Conservation (phyloP, 2,888 invertebrate genomes). For the Mellilla xanthometata region DNA sequence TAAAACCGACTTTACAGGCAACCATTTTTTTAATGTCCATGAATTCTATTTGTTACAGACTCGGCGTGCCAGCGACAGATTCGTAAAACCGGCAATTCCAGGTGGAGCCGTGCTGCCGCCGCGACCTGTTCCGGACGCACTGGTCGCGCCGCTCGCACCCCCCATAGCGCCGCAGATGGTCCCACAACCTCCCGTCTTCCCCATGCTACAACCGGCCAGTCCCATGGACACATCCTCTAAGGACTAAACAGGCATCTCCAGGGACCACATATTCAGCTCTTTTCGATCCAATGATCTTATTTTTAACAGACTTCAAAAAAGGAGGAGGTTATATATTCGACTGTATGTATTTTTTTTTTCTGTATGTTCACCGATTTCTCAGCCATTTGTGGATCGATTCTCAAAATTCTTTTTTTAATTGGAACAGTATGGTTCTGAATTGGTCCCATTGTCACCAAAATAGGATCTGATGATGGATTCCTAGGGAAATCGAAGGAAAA, state of each 20-base stretch:
- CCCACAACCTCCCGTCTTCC: conserved; percentile 22
- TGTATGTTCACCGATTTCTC: too few species aligned
- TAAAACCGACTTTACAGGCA: too few species aligned
- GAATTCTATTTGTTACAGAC: conserved; percentile 68
- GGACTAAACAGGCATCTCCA: conserved; percentile 59
- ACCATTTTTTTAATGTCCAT: too few species aligned
- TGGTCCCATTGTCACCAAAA: too few species aligned
- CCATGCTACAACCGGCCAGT: conserved; percentile 79
- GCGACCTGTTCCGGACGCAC: conserved; percentile 22
- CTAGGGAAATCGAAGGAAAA: too few species aligned
- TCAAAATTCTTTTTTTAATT: too few species aligned
- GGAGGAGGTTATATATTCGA: too few species aligned
- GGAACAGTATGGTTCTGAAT: too few species aligned
- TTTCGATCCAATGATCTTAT: background rate
- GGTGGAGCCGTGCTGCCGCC: conserved; percentile 60
- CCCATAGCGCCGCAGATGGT: conserved; percentile 28
- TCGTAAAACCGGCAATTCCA: conserved; percentile 93
- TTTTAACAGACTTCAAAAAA: too few species aligned
- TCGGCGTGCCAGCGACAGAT: conserved; percentile 89
- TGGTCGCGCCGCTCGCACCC: conserved; percentile 33
- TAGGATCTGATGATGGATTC: too few species aligned
- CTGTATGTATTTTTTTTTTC: too few species aligned
- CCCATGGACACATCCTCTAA: conserved; percentile 89
- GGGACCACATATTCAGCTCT: conserved; percentile 17
- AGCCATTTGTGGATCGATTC: too few species aligned